phyloP scores from a whole-genome alignment of 2,888 invertebrate species.

The Caradrina kadenii region DNA sequence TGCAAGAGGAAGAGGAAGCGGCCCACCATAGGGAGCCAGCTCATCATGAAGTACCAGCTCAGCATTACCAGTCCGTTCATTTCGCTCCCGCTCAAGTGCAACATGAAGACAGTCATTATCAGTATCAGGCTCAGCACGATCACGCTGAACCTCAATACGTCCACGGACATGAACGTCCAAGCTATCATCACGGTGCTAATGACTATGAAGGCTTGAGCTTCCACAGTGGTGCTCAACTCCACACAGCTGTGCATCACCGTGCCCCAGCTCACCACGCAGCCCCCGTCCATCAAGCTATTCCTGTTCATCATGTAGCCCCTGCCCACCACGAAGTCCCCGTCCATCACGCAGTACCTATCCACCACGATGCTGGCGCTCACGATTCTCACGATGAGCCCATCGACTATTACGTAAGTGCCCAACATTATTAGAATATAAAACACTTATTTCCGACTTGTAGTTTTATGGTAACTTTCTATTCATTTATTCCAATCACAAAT shows the following conservation, averaged over 20 bases:
- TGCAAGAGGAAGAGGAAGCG: slow-evolving; percentile 67
- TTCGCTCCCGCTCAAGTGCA: slow-evolving; percentile 65
- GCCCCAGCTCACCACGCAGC: slow-evolving; percentile 20
- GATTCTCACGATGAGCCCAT: slow-evolving; percentile 79
- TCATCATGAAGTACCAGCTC: slow-evolving; percentile 56
- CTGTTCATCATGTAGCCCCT: slow-evolving; percentile 30
- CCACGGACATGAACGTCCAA: slow-evolving; percentile 54
- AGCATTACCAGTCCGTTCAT: slow-evolving; percentile 62
- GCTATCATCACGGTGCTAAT: slow-evolving; percentile 49
- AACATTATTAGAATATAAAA: slow-evolving; percentile 70
- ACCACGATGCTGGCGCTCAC: slow-evolving; percentile 54
- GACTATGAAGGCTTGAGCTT: slow-evolving; percentile 40
- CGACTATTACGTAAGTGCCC: slow-evolving; percentile 87
- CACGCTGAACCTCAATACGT: slow-evolving; percentile 52
- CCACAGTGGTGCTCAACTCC: slow-evolving; percentile 49
- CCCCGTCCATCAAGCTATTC: slow-evolving; percentile 19
- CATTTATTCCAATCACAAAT: slow-evolving; percentile 76
- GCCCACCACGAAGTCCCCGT: slow-evolving; percentile 16
- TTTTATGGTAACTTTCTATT: slow-evolving; percentile 82
- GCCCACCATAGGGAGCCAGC: slow-evolving; percentile 48
- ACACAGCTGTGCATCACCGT: slow-evolving; percentile 26
- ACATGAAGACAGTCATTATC: slow-evolving; percentile 63
- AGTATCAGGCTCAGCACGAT: slow-evolving; percentile 35
- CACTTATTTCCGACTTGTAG: slow-evolving; percentile 65
- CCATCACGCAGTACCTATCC: slow-evolving; percentile 25